Evolutionary conservation across 2,797 vertebrate species (phyloP).

Genomic region (Neopelma chrysocephalum): DNA sequence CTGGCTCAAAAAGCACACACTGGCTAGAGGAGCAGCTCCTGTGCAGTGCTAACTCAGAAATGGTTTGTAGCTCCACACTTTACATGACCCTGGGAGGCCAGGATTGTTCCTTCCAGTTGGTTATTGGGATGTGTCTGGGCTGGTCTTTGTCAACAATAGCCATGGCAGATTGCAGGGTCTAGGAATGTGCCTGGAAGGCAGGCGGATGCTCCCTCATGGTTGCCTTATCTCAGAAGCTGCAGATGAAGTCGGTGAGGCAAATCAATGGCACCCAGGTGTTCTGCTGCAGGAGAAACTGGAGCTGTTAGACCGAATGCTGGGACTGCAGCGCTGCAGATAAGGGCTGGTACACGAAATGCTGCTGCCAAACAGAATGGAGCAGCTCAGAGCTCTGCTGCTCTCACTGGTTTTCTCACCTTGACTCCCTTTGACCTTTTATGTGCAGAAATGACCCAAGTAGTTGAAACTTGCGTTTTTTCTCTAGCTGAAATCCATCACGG

Average conservation of each 20-base stretch:
- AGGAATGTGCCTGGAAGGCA: not conserved
- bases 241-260: not conserved
- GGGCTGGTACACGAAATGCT: not conserved
- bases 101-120: not conserved
- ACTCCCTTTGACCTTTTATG: not conserved
- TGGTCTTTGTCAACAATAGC: not conserved
- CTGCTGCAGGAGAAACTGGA: not conserved
- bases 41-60: not conserved
- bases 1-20: not conserved
- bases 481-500: not conserved
- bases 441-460: not conserved
- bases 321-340: conserved; percentile 51
- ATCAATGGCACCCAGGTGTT: not conserved
- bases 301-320: not conserved
- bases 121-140: not conserved
- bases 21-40: not conserved
- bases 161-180: not conserved
- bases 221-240: conserved; percentile 33
- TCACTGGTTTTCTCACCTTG: not conserved
- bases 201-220: not conserved
- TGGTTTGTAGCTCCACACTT: not conserved
- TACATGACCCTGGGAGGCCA: not conserved
- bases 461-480: not conserved
- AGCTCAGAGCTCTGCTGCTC: not conserved
- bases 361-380: not conserved